Evolutionary conservation across 2,797 vertebrate species (phyloP), one percentile per base, ranked within the genome.

Genomic region (Lepus townsendii): DNA sequence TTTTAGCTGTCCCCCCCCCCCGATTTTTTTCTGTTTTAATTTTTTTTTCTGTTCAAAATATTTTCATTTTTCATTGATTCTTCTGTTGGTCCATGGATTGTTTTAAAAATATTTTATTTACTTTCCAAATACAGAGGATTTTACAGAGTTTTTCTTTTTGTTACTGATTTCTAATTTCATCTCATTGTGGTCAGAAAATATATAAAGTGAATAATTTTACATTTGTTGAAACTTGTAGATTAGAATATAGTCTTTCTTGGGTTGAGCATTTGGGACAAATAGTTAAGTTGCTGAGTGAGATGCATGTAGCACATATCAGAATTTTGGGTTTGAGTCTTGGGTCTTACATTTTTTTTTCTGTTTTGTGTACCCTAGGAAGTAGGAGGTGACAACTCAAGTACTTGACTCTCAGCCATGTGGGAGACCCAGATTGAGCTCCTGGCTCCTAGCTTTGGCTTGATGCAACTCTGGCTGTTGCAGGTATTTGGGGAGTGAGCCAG

Each of bases 11-110:
- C 12, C 32, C 16, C 2, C 9, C 66, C 5, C 2, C 9, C 66
- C 5, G 77, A 14, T 72, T 82, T 76, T 80, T 65, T 66, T 16
- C 68, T 76, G 7, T 72, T 68, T 78, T 69, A 8, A 26, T 54
- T 85, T 95, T 57, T 57, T 66, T 42, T 93, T 77, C n/a, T 54
- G 72, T 71, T 66, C 68, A 66, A 77, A 79, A 66, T 32, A 22
- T 85, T 38, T 26, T 77, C 26, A 63, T 69, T 95, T 92, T 89
- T 78, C 54, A 26, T 57, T 57, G 26, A 88, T 78, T 83, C 24
- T 1, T 77, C 24, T 35, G 88, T 83, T 83, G 72, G 66, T 47
- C 22, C 12, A 27, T 72, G 20, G 3, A 4, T 87, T 91, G 84
- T 20, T 88, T 91, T 88, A 85, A 77, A 86, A 77, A 12, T 27